These are phyloP conservation scores for Centropus unirufus DNA, from an alignment of 2,113 vertebrate genomes.

Conservation along the genomic window DNA sequence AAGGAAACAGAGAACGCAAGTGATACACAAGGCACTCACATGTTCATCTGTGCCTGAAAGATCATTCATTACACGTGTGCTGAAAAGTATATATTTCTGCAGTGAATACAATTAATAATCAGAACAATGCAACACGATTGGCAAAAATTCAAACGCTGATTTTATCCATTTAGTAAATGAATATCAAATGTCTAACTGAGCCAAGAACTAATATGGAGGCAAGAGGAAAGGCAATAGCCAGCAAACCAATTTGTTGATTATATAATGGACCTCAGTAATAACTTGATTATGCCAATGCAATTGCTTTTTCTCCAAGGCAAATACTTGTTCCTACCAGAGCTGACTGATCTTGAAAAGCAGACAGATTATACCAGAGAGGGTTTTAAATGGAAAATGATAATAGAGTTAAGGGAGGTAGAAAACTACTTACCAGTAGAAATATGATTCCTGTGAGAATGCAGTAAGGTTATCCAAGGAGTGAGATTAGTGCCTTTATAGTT, in stretches of 20 bases:
- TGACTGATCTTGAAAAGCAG: not conserved
- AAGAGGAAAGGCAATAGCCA: not conserved
- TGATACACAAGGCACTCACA: not conserved
- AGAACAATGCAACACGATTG: not conserved
- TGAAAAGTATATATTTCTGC: not conserved
- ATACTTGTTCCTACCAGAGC: not conserved
- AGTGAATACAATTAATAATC: not conserved
- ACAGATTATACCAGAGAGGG: not conserved
- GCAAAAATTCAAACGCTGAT: not conserved
- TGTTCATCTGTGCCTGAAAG: not conserved
- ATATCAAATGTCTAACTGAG: not conserved
- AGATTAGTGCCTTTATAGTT: not conserved
- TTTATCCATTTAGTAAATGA: constrained; percentile 21
- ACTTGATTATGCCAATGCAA: not conserved
- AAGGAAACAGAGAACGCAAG: not conserved
- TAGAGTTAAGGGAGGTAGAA: not conserved
- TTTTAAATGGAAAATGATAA: not conserved
- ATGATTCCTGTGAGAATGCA: not conserved
- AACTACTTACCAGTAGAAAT: not conserved
- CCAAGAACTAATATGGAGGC: not conserved
- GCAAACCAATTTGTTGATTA: not conserved
- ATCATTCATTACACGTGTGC: not conserved
- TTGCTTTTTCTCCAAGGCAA: not conserved
- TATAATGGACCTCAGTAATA: constrained; percentile 2
- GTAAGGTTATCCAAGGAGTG: not conserved